Conservation (phyloP, 2,888 invertebrate genomes). For the Pristionchus arcanus region DNA sequence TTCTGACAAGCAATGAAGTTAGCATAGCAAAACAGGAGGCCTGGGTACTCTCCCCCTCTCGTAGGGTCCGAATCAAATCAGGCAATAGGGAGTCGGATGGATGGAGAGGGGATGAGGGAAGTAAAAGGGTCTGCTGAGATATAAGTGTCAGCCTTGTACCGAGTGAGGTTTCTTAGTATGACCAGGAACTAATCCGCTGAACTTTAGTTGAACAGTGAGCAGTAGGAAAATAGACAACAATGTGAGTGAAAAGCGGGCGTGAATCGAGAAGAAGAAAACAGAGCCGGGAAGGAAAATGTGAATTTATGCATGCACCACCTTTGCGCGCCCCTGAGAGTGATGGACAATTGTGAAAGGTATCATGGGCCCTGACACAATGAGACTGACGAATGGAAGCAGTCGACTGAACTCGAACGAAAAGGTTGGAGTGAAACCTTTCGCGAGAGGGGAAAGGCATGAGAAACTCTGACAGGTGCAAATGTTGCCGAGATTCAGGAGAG, state of each 20-base stretch:
- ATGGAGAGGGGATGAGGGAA: background rate
- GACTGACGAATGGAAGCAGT: background rate
- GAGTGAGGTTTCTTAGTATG: background rate
- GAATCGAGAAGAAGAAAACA: slow-evolving; percentile 20
- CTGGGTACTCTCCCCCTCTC: background rate
- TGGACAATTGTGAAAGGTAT: background rate
- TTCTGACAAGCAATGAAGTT: slow-evolving; percentile 36
- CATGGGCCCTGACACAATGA: background rate
- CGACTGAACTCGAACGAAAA: slow-evolving; percentile 15
- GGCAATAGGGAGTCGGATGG: slow-evolving; percentile 11
- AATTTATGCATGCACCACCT: slow-evolving; percentile 25
- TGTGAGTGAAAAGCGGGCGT: background rate
- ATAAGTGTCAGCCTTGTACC: background rate
- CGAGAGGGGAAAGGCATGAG: background rate
- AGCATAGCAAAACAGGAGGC: slow-evolving; percentile 41
- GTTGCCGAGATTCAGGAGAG: background rate
- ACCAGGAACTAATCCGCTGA: background rate
- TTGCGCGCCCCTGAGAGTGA: background rate
- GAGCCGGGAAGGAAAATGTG: background rate
- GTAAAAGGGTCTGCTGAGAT: background rate
- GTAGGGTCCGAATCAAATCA: slow-evolving; percentile 37
- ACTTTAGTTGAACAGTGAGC: background rate
- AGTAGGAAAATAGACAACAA: background rate
- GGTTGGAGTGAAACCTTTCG: background rate
- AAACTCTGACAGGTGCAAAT: slow-evolving; percentile 11